Evolutionary conservation across 2,888 invertebrate species (phyloP), one percentile per base, ranked within the genome.

Genomic region (Monopis laevigella): DNA sequence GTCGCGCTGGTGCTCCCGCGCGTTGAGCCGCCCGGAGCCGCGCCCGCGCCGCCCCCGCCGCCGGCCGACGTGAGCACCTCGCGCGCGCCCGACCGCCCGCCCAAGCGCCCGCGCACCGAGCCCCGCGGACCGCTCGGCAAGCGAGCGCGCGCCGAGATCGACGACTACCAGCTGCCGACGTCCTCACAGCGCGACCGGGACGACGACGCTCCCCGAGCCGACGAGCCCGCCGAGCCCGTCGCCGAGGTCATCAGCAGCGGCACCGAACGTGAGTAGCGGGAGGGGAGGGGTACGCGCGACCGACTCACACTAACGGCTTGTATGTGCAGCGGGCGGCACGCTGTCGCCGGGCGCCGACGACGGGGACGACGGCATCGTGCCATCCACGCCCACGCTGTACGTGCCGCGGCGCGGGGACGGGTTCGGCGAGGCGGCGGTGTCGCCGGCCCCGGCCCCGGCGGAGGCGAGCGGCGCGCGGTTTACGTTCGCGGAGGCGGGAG

Each of bases 381-480:
- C 96, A 11, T 91, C 93, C 43, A 94, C 95, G 7, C 93, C 96
- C 13, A 93, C 94, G 2, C 74, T 95, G 17, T 92, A 89, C 58
- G 88, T 91, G 32, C 92, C 93, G 2, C 78, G 92, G 45, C 83
- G 93, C 45, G 88, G 85, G 45, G 94, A 95, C 64, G 93, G 93
- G 41, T 93, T 93, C 72, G 92, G 93, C 27, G 93, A 95, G 63
- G 94, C 94, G 32, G 92, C 96, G 26, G 94, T 94, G 62, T 96
- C 96, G 0, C 96, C 96, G 3, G 48, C 29, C 3, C 13, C 12
- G 6, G 24, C 24, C 39, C 92, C 92, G 69, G 92, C 92, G 2
- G 92, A 92, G 65, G 92, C 92, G 2, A 86, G 86, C 47, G 73
- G 46, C 5, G 43, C 51, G 47, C 49, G 49, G 69, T 71, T 43